phyloP scores from a whole-genome alignment of 23 tunicate genomes.

The Halocynthia roretzi region DNA sequence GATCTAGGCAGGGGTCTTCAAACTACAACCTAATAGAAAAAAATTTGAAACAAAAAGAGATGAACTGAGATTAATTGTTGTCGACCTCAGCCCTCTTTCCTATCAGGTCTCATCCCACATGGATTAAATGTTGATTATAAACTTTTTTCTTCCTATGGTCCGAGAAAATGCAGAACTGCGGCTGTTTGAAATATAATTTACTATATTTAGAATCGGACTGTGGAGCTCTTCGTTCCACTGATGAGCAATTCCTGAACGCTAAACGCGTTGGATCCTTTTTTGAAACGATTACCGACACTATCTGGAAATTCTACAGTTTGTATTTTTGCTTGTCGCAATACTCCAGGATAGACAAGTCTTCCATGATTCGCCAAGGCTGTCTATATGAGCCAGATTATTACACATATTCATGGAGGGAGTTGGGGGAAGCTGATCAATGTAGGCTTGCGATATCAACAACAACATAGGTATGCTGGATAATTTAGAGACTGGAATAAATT shows the following conservation, averaged over 20 bases:
- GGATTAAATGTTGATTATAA: background rate
- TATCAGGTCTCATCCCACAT: too few relatives aligned
- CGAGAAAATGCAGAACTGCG: background rate
- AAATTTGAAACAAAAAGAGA: too few relatives aligned
- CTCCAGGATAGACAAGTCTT: constrained; percentile 16
- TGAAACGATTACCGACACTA: constrained; percentile 20
- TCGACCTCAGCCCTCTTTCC: too few relatives aligned
- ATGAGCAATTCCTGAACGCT: background rate
- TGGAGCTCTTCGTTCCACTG: background rate
- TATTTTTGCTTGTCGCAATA: constrained; percentile 46
- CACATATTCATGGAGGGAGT: constrained; percentile 34
- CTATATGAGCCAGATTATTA: constrained; percentile 57
- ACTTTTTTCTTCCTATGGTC: background rate
- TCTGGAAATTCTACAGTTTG: constrained; percentile 41
- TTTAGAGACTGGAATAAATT: too few relatives aligned
- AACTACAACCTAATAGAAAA: background rate
- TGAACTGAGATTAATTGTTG: constrained; percentile 4
- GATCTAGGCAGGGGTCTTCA: too few relatives aligned
- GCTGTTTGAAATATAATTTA: background rate
- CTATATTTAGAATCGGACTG: constrained; percentile 26
- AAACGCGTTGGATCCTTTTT: constrained; percentile 35
- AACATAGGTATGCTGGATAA: too few relatives aligned
- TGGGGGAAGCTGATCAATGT: constrained; percentile 22
- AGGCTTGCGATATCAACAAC: background rate
- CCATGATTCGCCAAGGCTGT: constrained; percentile 29